These are phyloP conservation scores for Villa cingulata DNA, from an alignment of 2,888 invertebrate species.

Conservation along the genomic window DNA sequence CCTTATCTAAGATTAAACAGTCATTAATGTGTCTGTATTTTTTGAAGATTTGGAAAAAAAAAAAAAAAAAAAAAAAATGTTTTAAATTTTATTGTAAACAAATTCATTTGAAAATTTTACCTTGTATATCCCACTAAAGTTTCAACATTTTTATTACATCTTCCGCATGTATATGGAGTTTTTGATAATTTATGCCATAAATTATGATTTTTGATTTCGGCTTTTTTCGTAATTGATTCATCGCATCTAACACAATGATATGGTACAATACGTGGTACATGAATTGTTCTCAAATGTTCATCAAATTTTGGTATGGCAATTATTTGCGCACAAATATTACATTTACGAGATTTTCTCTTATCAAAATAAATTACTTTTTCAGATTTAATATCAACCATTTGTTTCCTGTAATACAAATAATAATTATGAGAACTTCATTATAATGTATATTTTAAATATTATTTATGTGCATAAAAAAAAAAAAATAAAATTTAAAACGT, in stretches of 20 bases:
- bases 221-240: conserved; percentile 31
- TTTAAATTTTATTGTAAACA: neutral
- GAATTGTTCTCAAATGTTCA: conserved; percentile 20
- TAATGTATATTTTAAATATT: too few species aligned
- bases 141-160: conserved; percentile 33
- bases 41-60: too few species aligned
- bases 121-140: conserved; percentile 18
- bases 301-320: conserved; percentile 15
- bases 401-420: too few species aligned
- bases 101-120: neutral
- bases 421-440: too few species aligned
- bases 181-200: conserved; percentile 31
- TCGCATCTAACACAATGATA: conserved; percentile 40
- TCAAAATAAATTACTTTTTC: too few species aligned
- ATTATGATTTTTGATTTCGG: conserved; percentile 37
- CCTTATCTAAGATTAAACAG: conserved; percentile 12
- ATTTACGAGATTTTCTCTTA: too few species aligned
- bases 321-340: conserved; percentile 23
- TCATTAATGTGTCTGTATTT: conserved; percentile 30
- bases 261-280: conserved; percentile 26
- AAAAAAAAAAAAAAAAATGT: neutral
- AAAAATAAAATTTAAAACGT: too few species aligned
- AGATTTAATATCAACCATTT: too few species aligned
- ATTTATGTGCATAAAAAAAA: too few species aligned
- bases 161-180: conserved; percentile 36